A percentile compares a stretch with the other conserved stretches of the same genome.
phyloP scores from a whole-genome alignment of 2,888 invertebrate species.

The Acleris literana region DNA sequence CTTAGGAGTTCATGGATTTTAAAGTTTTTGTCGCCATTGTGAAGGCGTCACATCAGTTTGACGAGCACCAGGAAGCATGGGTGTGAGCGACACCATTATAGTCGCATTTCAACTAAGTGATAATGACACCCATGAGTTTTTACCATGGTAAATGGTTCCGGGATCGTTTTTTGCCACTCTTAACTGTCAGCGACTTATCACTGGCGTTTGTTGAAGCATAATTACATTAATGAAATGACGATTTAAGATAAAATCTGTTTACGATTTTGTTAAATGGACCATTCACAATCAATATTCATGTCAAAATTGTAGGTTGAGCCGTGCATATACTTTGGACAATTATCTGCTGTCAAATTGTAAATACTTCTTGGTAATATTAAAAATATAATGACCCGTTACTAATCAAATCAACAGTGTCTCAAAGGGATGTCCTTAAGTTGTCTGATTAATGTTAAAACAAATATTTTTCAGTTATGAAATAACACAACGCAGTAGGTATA shows the following conservation, averaged over 20 bases:
- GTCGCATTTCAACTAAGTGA: conserved; percentile 21
- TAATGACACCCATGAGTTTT: conserved; percentile 27
- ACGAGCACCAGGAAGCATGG: conserved; percentile 25
- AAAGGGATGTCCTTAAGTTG: too few species aligned
- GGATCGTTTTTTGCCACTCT: conserved; percentile 17
- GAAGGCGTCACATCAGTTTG: conserved; percentile 16
- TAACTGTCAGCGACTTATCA: conserved; percentile 14
- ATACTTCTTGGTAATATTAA: too few species aligned
- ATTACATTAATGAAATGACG: neutral
- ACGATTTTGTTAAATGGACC: neutral
- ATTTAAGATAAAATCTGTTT: neutral
- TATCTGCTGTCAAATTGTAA: too few species aligned
- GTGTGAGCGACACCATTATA: conserved; percentile 25
- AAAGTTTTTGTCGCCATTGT: conserved; percentile 6
- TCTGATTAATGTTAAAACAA: too few species aligned
- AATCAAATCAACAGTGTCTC: too few species aligned
- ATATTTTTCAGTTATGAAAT: too few species aligned
- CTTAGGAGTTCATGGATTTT: neutral
- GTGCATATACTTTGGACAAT: too few species aligned
- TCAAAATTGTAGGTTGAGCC: too few species aligned
- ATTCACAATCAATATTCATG: too few species aligned
- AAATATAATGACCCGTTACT: too few species aligned
- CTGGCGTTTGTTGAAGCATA: conserved; percentile 10
- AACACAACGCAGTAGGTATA: too few species aligned
- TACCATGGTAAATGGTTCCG: conserved; percentile 13